Evolutionary conservation across 2,888 invertebrate species (phyloP), one percentile per base, ranked within the genome.

Genomic region (Troides helena): DNA sequence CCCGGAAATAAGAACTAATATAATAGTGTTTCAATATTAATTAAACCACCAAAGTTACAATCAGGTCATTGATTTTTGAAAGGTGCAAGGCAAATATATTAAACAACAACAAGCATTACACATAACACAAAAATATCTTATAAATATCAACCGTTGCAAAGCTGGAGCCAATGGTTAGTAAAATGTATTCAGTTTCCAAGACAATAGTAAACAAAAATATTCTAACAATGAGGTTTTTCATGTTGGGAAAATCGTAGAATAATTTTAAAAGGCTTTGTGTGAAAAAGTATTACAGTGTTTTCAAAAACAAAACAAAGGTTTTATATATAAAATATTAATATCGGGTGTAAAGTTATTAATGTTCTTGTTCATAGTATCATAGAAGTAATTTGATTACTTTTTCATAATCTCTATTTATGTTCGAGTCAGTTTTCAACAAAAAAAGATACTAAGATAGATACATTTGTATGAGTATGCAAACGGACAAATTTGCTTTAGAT

Each of bases 261-360:
- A n/a, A 58, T 8, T 58, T 58, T n/a, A 10, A 53, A 58, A 58
- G 23, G 57, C 57, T 58, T 58, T 25, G 57, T 58, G n/a, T 25
- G 12, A 10, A 21, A 58, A 58, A 57, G 57, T 57, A 21, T 57
- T 21, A 57, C n/a, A 12, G n/a, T 21, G n/a, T 21, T 57, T 57
- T 57, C 6, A 57, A 21, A 18, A 57, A 6, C 21, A 21, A 53
- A 53, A 7, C 12, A 53, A 21, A 57, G 57, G 21, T 21, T 57
- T 57, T 57, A 18, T 57, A 57, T 10, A 21, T 6, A 57, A 57
- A 10, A 57, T 57, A 57, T 57, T 57, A 57, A n/a, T 57, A 21
- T 57, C 21, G 6, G 21, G 57, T 1, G 57, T 7, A 8, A 18
- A 21, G 57, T 50, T 17, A 21, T 57, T 57, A 18, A 57, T 18